A percentile compares a stretch with the other conserved stretches of the same genome.
These are phyloP conservation scores for Prochilodus magdalenae DNA, from an alignment of 2,113 vertebrate genomes.

Conservation along the genomic window DNA sequence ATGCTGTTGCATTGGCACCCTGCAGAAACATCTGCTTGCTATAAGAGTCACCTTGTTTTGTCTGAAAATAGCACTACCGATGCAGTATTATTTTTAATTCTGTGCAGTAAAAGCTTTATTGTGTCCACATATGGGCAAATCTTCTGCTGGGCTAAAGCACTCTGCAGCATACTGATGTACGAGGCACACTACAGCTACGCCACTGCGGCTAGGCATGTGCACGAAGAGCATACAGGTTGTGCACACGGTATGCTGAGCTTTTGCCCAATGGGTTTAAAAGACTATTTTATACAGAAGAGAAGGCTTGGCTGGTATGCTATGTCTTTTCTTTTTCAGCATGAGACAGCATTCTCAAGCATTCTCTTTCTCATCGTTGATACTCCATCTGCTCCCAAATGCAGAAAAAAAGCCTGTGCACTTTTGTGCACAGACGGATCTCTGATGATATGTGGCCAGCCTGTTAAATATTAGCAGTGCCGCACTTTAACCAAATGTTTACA, in stretches of 20 bases:
- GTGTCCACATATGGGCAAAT: background rate
- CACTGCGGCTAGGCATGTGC: background rate
- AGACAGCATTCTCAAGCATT: background rate
- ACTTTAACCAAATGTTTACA: constrained; percentile 44
- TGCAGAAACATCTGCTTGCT: background rate
- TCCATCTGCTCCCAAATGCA: constrained; percentile 3
- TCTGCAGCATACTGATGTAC: background rate
- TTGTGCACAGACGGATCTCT: background rate
- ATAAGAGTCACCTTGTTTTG: background rate
- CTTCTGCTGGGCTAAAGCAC: background rate
- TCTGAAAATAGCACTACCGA: background rate
- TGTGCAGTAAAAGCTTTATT: background rate
- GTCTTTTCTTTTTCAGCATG: background rate
- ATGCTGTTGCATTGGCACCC: constrained; percentile 14
- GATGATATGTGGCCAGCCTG: background rate
- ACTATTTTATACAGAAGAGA: background rate
- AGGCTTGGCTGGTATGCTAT: background rate
- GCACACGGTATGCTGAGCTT: background rate
- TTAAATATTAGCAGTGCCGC: background rate
- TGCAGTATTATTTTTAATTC: background rate
- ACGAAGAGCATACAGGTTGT: background rate
- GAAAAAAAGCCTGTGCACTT: background rate
- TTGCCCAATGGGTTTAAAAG: background rate
- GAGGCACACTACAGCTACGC: background rate
- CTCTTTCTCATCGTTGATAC: background rate